Percentiles rank a stretch among this genome's conserved stretches.
These are phyloP conservation scores for Rhinella marina DNA, from an alignment of 2,797 vertebrate species.

Conservation along the genomic window DNA sequence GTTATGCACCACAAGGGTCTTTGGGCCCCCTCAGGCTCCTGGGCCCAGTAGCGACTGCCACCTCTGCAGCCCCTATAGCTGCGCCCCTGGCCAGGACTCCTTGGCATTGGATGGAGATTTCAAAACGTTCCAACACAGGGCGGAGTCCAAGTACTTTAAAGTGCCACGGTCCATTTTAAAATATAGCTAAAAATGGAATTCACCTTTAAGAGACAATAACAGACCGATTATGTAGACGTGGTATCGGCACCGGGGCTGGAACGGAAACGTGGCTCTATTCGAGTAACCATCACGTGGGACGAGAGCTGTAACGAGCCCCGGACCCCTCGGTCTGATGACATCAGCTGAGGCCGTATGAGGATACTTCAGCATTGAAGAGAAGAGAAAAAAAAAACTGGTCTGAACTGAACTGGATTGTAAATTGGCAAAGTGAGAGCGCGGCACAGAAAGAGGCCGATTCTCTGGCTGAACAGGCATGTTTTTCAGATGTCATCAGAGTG, in stretches of 20 bases:
- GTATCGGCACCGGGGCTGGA: no score
- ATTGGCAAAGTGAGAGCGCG: constrained; percentile 45
- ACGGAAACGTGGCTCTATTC: background rate
- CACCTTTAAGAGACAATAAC: background rate
- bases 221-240: background rate
- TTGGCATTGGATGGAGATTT: no score
- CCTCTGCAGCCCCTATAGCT: no score
- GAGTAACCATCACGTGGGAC: background rate
- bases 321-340: constrained; percentile 1
- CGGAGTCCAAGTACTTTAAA: background rate
- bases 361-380: background rate
- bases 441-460: constrained; percentile 42
- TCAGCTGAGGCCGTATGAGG: constrained; percentile 45
- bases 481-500: constrained; percentile 52
- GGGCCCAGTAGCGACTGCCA: no score
- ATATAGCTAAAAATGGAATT: background rate
- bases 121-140: background rate
- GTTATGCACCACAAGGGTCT: no score
- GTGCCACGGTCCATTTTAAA: no score
- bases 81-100: no score
- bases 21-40: no score
- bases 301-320: no score
- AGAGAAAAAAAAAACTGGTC: constrained; percentile 31
- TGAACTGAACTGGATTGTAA: constrained; percentile 37
- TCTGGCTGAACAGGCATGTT: constrained; percentile 52